Percentiles rank a stretch among this genome's conserved stretches.
These are phyloP conservation scores for Cephonodes hylas DNA, from an alignment of 2,888 invertebrate genomes.

Conservation along the genomic window DNA sequence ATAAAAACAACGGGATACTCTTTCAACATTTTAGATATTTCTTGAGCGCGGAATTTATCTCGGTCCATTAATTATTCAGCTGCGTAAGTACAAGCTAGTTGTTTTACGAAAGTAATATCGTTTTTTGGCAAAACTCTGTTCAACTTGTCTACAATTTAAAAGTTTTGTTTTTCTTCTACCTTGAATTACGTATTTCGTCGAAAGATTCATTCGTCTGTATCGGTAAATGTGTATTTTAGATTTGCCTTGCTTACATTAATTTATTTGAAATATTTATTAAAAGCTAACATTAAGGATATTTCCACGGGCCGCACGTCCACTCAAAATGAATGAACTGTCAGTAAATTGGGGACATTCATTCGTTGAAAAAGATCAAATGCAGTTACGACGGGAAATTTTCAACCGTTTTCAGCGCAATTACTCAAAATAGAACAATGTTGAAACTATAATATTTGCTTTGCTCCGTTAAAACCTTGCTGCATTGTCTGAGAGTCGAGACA, in stretches of 20 bases:
- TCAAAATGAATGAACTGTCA: slow-evolving; percentile 34
- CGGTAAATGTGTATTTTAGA: background rate
- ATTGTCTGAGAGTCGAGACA: slow-evolving; percentile 7
- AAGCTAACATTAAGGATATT: slow-evolving; percentile 17
- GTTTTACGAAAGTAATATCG: slow-evolving; percentile 25
- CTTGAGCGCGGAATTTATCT: slow-evolving; percentile 49
- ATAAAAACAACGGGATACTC: slow-evolving; percentile 72
- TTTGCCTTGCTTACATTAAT: background rate
- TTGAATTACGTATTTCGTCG: background rate
- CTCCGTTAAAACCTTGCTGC: slow-evolving; percentile 17
- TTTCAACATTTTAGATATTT: slow-evolving; percentile 56
- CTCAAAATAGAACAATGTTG: slow-evolving; percentile 28
- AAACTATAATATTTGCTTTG: slow-evolving; percentile 35
- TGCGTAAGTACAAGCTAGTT: slow-evolving; percentile 32
- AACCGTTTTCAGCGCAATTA: slow-evolving; percentile 33
- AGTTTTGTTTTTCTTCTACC: background rate
- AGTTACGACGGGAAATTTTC: slow-evolving; percentile 32
- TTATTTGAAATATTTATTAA: background rate
- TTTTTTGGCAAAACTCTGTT: slow-evolving; percentile 10
- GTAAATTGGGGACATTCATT: slow-evolving; percentile 46
- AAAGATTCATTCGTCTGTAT: background rate
- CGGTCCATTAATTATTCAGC: slow-evolving; percentile 49
- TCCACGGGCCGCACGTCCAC: slow-evolving; percentile 24
- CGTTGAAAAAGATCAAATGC: slow-evolving; percentile 43
- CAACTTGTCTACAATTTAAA: background rate